Base-by-base conservation (phyloP, 2,888 invertebrate species). In the Drosophila colorata region DNA sequence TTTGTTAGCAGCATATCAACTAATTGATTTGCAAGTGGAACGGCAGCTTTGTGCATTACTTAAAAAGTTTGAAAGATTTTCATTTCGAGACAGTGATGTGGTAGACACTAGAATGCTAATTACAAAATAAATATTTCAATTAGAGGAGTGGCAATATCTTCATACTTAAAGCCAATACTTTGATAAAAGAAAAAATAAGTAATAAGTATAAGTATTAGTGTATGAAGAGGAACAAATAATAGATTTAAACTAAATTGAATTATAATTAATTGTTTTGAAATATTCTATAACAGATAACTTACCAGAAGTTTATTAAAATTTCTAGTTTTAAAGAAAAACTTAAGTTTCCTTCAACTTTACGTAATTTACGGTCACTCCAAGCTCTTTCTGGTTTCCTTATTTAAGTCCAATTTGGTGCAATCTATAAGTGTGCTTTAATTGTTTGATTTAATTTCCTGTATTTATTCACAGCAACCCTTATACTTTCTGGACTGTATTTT, bases 21-120 rank as follows among this genome's bases (percentile, higher is more conserved):
- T 82, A 82, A 82, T 80, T 82, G 86, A 82, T 86, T 86, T 78
- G 65, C 78, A 58, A 77, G 71, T 79, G 70, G 69, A 82, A 60
- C 59, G 46, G 6, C 37, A 59, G n/a, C n/a, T 65, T 61, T 57
- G 46, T 25, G 14, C 46, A 25, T 35, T 40, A 43, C 18, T 52
- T 65, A 8, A 25, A 67, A 60, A 58, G 20, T 47, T 56, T 40
- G n/a, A 25, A 33, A 40, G 25, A 16, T 37, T 41, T 2, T 23
- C 13, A 1, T 16, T 9, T 33, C 7, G 25, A 25, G 25, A 25
- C 25, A 25, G 7, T 7, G 1, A 51, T 55, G 9, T 28, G 33
- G 13, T 16, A 20, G 46, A 41, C 49, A 38, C 49, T 67, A 13
- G 13, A 41, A 43, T 46, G 41, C 37, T 64, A 55, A 69, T 64